A percentile compares a stretch with the other conserved stretches of the same genome.
Evolutionary conservation across 2,113 vertebrate genomes (phyloP).

Genomic region (Chitala chitala): DNA sequence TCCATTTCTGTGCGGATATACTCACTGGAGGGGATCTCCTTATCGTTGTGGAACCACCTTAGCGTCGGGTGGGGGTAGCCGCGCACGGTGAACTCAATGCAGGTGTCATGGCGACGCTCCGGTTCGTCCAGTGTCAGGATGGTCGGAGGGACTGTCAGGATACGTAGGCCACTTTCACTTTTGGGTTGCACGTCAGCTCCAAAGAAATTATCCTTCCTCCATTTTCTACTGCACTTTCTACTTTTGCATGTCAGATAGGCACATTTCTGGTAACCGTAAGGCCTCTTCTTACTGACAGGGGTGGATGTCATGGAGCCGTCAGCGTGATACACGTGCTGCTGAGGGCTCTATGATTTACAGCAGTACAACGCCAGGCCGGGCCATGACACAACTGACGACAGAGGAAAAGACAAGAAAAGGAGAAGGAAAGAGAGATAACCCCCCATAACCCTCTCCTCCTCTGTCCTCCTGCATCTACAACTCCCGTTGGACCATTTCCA

Average conservation of each 20-base stretch:
- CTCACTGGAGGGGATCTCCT: conserved; percentile 70
- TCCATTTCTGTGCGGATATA: conserved; percentile 83
- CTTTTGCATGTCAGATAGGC: too few species aligned
- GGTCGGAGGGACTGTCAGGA: conserved; percentile 77
- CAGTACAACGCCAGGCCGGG: too few species aligned
- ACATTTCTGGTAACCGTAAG: too few species aligned
- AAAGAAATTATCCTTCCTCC: background rate
- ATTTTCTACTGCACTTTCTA: too few species aligned
- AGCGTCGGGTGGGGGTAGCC: conserved; percentile 86
- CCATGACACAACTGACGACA: too few species aligned
- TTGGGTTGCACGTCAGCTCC: background rate
- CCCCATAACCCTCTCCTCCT: background rate
- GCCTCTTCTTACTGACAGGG: too few species aligned
- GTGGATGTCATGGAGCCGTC: too few species aligned
- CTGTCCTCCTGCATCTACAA: conserved; percentile 36
- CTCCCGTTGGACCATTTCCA: conserved; percentile 29
- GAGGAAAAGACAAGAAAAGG: background rate
- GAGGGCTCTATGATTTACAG: too few species aligned
- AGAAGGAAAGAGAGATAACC: background rate
- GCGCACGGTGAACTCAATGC: conserved; percentile 88
- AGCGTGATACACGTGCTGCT: too few species aligned
- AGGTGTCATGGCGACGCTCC: conserved; percentile 81
- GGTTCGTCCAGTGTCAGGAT: conserved; percentile 86
- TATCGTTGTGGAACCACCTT: conserved; percentile 82
- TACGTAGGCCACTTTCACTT: background rate